These are phyloP conservation scores for Dicrostonyx torquatus DNA, from an alignment of 2,797 vertebrate species.

Conservation along the genomic window DNA sequence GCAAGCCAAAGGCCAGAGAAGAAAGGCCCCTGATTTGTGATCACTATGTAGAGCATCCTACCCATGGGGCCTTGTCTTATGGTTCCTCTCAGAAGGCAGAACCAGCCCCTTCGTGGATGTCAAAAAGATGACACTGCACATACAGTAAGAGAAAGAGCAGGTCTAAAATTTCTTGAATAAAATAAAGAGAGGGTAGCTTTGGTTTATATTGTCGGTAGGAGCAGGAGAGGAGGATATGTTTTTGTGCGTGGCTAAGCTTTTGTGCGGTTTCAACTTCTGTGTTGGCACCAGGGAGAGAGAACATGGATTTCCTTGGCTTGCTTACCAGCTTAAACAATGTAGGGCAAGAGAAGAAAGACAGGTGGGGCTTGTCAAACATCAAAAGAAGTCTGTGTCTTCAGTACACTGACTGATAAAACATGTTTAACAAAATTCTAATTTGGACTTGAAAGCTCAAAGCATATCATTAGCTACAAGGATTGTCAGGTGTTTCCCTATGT, in stretches of 20 bases:
- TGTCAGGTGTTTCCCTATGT: slow-evolving; percentile 36
- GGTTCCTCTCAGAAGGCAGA: not conserved
- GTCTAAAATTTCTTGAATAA: not conserved
- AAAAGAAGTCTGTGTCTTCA: not conserved
- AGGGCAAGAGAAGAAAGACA: not conserved
- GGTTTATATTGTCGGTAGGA: not conserved
- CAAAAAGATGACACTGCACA: not conserved
- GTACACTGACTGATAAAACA: not conserved
- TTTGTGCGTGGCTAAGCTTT: not conserved
- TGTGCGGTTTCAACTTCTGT: not conserved
- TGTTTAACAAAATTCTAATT: slow-evolving; percentile 61
- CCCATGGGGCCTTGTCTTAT: not conserved
- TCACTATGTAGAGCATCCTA: not conserved
- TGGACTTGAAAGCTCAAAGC: slow-evolving; percentile 38
- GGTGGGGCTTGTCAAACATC: not conserved
- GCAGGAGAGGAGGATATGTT: not conserved
- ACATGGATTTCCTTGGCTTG: not conserved
- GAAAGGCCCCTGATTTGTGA: not conserved
- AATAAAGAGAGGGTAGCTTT: not conserved
- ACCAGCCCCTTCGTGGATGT: not conserved
- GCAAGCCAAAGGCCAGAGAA: not conserved
- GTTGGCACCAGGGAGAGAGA: not conserved
- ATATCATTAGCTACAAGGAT: slow-evolving; percentile 30
- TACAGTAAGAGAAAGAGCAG: not conserved
- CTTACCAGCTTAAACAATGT: not conserved